These are phyloP conservation scores for Brachypodius melanocephalos DNA, from an alignment of 2,113 vertebrate genomes.

Conservation along the genomic window DNA sequence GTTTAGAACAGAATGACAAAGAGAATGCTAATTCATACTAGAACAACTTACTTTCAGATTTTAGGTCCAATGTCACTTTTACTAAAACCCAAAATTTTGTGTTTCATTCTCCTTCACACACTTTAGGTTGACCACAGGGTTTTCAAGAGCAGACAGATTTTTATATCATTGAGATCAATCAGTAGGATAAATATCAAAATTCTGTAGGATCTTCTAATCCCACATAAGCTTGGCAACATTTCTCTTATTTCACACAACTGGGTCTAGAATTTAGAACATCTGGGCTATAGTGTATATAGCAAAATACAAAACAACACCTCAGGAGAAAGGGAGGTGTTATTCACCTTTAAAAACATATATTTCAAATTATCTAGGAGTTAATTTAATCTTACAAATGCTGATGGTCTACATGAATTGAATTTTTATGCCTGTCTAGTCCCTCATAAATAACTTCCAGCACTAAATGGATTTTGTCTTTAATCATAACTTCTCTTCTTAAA, in stretches of 20 bases:
- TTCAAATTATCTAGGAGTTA: background rate
- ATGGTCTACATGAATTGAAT: background rate
- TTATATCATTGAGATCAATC: background rate
- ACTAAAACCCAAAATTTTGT: background rate
- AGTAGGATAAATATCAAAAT: background rate
- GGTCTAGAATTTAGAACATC: background rate
- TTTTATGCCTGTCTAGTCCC: background rate
- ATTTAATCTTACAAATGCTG: background rate
- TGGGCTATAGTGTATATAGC: background rate
- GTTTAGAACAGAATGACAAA: background rate
- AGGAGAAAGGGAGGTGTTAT: background rate
- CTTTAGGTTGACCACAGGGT: background rate
- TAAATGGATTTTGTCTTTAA: background rate
- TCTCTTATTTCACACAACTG: background rate
- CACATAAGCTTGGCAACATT: background rate
- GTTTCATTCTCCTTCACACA: background rate
- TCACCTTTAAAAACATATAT: background rate
- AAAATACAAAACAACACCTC: background rate
- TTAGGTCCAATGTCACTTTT: background rate
- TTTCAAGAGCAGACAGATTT: background rate
- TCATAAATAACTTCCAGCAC: background rate
- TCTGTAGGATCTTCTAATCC: background rate
- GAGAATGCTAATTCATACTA: background rate
- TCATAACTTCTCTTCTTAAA: background rate
- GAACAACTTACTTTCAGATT: background rate